A percentile compares a stretch with the other conserved stretches of the same genome.
phyloP scores from a whole-genome alignment of 2,888 invertebrate genomes.

The Sphinx pinastri region DNA sequence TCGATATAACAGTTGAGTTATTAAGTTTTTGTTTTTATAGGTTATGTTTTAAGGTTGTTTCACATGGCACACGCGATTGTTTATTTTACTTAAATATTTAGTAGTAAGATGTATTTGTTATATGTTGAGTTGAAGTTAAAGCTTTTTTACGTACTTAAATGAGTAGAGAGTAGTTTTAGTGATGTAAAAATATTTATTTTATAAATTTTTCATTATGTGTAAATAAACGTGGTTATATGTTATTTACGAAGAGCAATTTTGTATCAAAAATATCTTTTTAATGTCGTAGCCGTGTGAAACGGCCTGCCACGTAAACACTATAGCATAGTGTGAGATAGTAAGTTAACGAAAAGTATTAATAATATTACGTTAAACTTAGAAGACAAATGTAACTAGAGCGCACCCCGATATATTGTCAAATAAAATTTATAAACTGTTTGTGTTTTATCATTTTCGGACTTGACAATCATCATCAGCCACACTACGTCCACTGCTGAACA shows the following conservation, averaged over 20 bases:
- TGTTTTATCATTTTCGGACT: background rate
- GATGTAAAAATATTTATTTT: background rate
- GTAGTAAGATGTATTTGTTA: background rate
- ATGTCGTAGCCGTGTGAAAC: constrained; percentile 10
- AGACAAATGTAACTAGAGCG: constrained; percentile 24
- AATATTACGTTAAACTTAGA: constrained; percentile 21
- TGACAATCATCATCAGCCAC: background rate
- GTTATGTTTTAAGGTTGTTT: constrained; percentile 14
- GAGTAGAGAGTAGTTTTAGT: constrained; percentile 7
- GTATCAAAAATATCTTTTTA: background rate
- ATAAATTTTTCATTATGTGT: background rate
- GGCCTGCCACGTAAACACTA: constrained; percentile 1
- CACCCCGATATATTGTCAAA: constrained; percentile 24
- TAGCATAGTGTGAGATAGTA: constrained; percentile 19
- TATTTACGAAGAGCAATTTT: background rate
- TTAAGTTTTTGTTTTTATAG: constrained; percentile 24
- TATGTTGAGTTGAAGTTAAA: background rate
- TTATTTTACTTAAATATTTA: background rate
- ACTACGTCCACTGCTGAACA: no score
- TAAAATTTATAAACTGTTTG: constrained; percentile 20
- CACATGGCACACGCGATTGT: background rate
- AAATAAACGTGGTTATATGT: background rate
- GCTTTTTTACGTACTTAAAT: constrained; percentile 13
- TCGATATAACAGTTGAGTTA: constrained; percentile 21
- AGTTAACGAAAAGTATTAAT: constrained; percentile 23